Conservation (phyloP, 1,140 invertebrate genomes). For the Druon quercuslanigerum region DNA sequence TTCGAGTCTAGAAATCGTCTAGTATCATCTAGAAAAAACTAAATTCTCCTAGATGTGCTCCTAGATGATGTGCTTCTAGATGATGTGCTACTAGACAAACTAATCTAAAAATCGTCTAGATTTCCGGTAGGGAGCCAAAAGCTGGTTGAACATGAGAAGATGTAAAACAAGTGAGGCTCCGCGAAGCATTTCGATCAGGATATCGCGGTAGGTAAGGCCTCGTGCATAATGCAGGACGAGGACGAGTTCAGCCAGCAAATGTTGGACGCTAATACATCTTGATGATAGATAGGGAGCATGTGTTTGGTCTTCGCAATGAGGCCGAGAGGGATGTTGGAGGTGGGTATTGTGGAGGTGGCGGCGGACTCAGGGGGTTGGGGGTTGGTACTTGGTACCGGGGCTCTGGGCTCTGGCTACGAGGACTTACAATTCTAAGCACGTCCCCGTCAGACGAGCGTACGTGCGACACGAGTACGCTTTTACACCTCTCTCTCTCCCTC, state of each 20-base stretch:
- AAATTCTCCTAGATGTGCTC: no score
- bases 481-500: constrained; percentile 62
- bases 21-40: no score
- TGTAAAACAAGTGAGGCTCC: constrained; percentile 30
- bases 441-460: constrained; percentile 75
- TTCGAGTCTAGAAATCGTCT: no score
- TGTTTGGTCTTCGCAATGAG: constrained; percentile 73
- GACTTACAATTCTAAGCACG: constrained; percentile 69
- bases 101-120: no score
- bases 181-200: constrained; percentile 39
- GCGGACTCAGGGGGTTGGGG: constrained; percentile 60
- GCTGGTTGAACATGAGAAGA: not conserved
- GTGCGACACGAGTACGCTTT: constrained; percentile 76
- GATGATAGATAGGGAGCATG: constrained; percentile 75
- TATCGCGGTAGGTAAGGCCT: constrained; percentile 52
- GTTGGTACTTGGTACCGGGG: constrained; percentile 55
- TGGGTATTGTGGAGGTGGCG: constrained; percentile 49
- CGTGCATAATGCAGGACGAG: constrained; percentile 72
- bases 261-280: constrained; percentile 75
- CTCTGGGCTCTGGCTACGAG: constrained; percentile 40
- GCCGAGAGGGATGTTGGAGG: constrained; percentile 56
- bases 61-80: no score
- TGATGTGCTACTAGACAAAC: no score
- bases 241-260: constrained; percentile 71
- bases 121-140: no score